Percentiles rank a stretch among this genome's conserved stretches.
Conservation (phyloP, 2,888 invertebrate species). For the Erebia epiphron region DNA sequence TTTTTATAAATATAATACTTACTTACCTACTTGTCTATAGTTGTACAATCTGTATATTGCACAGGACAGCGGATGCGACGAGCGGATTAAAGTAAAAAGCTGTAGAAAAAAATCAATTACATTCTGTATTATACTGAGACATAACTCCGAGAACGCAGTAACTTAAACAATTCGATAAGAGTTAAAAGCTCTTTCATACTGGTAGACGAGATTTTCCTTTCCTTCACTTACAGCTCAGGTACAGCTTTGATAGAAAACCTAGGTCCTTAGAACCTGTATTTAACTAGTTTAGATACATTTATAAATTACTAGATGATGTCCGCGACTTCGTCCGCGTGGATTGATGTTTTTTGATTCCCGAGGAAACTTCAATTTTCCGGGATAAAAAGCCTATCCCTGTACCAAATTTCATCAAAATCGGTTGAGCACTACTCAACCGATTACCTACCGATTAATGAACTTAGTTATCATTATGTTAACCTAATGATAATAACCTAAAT, state of each 20-base stretch:
- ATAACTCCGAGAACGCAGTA: slow-evolving; percentile 58
- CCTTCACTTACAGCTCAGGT: not conserved
- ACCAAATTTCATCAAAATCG: no score
- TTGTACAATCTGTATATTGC: slow-evolving; percentile 32
- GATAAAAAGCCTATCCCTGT: no score
- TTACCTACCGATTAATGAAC: no score
- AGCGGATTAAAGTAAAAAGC: slow-evolving; percentile 52
- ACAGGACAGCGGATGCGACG: slow-evolving; percentile 48
- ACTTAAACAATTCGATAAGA: slow-evolving; percentile 49
- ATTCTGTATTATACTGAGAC: slow-evolving; percentile 53
- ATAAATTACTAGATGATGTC: no score
- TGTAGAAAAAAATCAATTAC: slow-evolving; percentile 49
- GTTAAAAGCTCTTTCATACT: slow-evolving; percentile 53
- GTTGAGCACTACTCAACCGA: no score
- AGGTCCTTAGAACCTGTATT: not conserved
- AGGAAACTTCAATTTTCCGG: no score
- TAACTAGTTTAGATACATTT: no score
- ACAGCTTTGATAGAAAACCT: not conserved
- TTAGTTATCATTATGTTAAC: no score
- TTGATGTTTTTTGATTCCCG: no score
- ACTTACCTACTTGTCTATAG: not conserved
- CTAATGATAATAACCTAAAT: no score
- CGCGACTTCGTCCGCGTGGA: no score
- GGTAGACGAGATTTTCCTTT: slow-evolving; percentile 15
- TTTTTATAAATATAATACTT: not conserved